Conservation (phyloP, 2,888 invertebrate genomes). For the Pyrrhosoma nymphula region DNA sequence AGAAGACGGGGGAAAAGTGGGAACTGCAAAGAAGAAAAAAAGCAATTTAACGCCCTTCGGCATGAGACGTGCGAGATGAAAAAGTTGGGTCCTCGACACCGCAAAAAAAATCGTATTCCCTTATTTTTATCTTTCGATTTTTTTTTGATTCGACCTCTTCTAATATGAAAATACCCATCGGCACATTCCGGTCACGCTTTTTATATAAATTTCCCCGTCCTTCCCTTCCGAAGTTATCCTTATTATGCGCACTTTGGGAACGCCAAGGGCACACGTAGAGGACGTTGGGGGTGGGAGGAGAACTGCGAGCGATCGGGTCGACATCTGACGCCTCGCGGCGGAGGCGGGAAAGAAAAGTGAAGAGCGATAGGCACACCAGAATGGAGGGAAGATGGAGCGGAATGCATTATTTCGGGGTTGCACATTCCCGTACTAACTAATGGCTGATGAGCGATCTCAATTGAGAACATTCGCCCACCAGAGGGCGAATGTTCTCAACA, state of each 20-base stretch:
- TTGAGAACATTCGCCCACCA: too few species aligned
- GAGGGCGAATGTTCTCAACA: too few species aligned
- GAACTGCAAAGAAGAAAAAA: not conserved
- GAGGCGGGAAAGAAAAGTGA: not conserved
- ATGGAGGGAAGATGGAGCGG: not conserved
- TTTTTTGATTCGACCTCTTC: not conserved
- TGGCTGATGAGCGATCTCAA: too few species aligned
- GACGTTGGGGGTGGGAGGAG: not conserved
- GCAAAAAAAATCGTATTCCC: not conserved
- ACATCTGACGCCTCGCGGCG: not conserved
- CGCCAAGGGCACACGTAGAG: not conserved
- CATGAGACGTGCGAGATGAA: not conserved
- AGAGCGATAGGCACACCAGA: not conserved
- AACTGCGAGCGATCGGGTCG: not conserved
- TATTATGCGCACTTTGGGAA: not conserved
- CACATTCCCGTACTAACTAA: not conserved
- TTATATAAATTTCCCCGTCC: not conserved
- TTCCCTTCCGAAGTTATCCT: not conserved
- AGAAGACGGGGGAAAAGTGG: not conserved
- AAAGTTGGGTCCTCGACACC: slow-evolving; percentile 2
- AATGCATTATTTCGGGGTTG: too few species aligned
- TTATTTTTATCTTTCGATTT: not conserved
- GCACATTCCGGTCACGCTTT: slow-evolving; percentile 37
- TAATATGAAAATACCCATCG: not conserved
- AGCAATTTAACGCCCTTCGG: not conserved